Conservation (phyloP, 2,888 invertebrate species). For the Rhabditoides inermis region DNA sequence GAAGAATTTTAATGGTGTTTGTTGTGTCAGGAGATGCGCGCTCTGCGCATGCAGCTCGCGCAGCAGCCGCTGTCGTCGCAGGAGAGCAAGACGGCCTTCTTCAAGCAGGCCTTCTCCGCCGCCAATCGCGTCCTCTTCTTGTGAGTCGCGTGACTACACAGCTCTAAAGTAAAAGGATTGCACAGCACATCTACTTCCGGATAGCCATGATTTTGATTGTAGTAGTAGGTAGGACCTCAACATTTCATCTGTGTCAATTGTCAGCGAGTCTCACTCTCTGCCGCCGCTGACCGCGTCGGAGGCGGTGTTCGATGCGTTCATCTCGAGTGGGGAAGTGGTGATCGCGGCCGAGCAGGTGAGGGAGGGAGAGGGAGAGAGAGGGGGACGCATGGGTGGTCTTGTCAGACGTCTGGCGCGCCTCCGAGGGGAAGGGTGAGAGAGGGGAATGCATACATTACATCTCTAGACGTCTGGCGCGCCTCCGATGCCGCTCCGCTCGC, state of each 20-base stretch:
- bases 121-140: slow-evolving; percentile 42
- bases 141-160: slow-evolving; percentile 13
- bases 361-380: neutral
- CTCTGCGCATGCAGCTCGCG: slow-evolving; percentile 29
- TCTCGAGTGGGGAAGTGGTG: slow-evolving; percentile 8
- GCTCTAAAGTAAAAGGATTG: neutral
- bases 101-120: slow-evolving; percentile 37
- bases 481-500: slow-evolving; percentile 20
- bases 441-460: too few relatives aligned
- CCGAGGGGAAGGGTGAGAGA: too few relatives aligned
- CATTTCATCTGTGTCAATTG: slow-evolving; percentile 2
- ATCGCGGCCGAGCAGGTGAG: slow-evolving; percentile 15
- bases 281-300: slow-evolving; percentile 16
- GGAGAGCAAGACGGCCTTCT: slow-evolving; percentile 34
- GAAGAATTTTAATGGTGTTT: too few relatives aligned
- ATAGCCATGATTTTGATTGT: too few relatives aligned
- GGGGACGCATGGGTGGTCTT: too few relatives aligned
- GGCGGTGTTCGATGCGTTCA: slow-evolving; percentile 12
- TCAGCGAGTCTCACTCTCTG: slow-evolving; percentile 23
- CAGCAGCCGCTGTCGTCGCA: slow-evolving; percentile 15
- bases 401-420: too few relatives aligned
- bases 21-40: slow-evolving; percentile 36
- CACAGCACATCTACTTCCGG: too few relatives aligned
- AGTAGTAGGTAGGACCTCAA: too few relatives aligned
- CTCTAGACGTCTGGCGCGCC: slow-evolving; percentile 13